Evolutionary conservation across 1,140 invertebrate species (phyloP).

Genomic region (Daktulosphaira vitifoliae): DNA sequence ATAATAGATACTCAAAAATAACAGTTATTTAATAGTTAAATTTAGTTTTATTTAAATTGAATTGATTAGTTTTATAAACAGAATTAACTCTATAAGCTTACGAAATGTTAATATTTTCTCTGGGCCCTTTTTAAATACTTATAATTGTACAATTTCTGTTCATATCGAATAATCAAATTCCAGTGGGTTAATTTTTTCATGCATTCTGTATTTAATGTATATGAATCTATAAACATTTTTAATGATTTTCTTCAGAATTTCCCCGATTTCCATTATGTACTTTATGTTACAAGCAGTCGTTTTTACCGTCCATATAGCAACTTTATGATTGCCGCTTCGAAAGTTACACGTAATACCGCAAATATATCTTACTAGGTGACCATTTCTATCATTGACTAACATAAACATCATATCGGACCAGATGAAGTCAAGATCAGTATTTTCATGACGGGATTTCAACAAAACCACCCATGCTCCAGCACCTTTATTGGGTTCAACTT

Average conservation of each 20-base stretch:
- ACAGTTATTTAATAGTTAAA: too few species aligned
- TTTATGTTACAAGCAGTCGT: background rate
- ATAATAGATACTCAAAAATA: too few species aligned
- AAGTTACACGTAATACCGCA: background rate
- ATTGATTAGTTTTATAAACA: too few species aligned
- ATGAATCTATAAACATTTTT: background rate
- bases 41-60: too few species aligned
- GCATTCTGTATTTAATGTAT: background rate
- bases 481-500: background rate
- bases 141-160: too few species aligned
- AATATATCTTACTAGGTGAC: background rate
- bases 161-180: background rate
- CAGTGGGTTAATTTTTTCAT: background rate
- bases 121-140: too few species aligned
- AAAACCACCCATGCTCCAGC: background rate
- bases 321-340: background rate
- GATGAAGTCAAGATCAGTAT: conserved; percentile 1
- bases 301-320: background rate
- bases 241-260: background rate
- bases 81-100: too few species aligned
- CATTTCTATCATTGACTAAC: background rate
- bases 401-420: conserved; percentile 3
- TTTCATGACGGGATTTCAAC: background rate
- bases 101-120: too few species aligned
- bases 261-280: conserved; percentile 1